Conservation (phyloP, 2,797 vertebrate genomes). For the Pempheris klunzingeri region DNA sequence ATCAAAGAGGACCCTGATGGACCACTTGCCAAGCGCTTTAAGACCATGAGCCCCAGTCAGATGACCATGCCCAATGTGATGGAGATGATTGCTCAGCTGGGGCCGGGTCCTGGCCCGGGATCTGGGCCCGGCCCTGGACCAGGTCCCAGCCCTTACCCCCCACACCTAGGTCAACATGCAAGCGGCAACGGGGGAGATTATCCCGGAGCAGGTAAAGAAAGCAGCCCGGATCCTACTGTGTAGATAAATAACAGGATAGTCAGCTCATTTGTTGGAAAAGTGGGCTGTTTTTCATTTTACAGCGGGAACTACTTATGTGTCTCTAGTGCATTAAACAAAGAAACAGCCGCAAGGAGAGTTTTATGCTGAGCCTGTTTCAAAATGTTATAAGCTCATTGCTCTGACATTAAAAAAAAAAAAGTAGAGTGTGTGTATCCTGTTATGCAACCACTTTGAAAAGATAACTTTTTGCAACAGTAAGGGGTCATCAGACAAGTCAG, state of each 20-base stretch:
- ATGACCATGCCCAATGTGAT: conserved; percentile 99
- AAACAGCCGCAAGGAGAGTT: conserved; percentile 46
- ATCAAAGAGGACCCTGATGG: conserved; percentile 99
- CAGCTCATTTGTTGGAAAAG: conserved; percentile 32
- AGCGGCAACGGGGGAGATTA: conserved; percentile 90
- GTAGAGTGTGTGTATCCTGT: conserved; percentile 9
- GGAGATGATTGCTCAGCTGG: conserved; percentile 98
- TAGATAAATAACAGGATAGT: conserved; percentile 30
- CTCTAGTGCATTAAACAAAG: conserved; percentile 51
- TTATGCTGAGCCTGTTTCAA: conserved; percentile 44
- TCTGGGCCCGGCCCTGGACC: conserved; percentile 88
- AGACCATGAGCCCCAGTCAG: conserved; percentile 99
- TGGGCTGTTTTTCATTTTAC: conserved; percentile 41
- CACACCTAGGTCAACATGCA: conserved; percentile 88
- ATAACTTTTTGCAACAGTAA: conserved; percentile 35
- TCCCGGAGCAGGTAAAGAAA: conserved; percentile 90
- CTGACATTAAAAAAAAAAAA: conserved; percentile 36
- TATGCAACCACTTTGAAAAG: conserved; percentile 44
- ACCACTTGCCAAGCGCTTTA: conserved; percentile 97
- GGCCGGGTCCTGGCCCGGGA: conserved; percentile 89
- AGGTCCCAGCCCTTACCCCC: conserved; percentile 92
- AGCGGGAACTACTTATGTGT: conserved; percentile 43
- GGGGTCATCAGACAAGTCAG: conserved; percentile 23
- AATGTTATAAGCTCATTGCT: conserved; percentile 38
- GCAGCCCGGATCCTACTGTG: conserved; percentile 15